Evolutionary conservation across 2,113 vertebrate genomes (phyloP).

Genomic region (Coracopsis vasa): DNA sequence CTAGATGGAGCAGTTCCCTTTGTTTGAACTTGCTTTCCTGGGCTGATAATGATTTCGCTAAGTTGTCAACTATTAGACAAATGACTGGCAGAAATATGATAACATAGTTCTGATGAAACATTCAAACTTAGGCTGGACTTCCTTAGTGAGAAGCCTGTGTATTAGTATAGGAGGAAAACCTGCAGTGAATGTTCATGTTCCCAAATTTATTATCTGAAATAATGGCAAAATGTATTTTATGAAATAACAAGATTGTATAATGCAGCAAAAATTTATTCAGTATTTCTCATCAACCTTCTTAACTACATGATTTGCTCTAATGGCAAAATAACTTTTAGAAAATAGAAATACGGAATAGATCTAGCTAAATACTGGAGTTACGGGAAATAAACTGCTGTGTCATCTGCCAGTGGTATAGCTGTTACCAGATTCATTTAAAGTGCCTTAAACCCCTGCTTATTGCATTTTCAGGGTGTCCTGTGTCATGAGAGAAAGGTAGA

Average conservation of each 20-base stretch:
- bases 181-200: not conserved
- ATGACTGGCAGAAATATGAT: conserved; percentile 12
- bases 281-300: not conserved
- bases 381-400: not conserved
- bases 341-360: not conserved
- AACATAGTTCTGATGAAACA: conserved; percentile 1
- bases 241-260: not conserved
- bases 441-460: not conserved
- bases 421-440: not conserved
- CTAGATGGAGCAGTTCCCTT: conserved; percentile 78
- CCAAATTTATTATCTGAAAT: conserved; percentile 2
- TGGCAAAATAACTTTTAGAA: not conserved
- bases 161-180: not conserved
- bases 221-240: not conserved
- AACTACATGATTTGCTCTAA: not conserved
- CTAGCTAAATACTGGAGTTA: not conserved
- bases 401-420: not conserved
- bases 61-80: not conserved
- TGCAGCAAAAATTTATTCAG: not conserved
- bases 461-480: not conserved
- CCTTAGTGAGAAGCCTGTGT: not conserved
- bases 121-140: not conserved
- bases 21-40: conserved; percentile 48
- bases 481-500: not conserved
- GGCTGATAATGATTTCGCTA: not conserved